phyloP scores from a whole-genome alignment of 2,797 vertebrate species.

The Scolopax rusticola region DNA sequence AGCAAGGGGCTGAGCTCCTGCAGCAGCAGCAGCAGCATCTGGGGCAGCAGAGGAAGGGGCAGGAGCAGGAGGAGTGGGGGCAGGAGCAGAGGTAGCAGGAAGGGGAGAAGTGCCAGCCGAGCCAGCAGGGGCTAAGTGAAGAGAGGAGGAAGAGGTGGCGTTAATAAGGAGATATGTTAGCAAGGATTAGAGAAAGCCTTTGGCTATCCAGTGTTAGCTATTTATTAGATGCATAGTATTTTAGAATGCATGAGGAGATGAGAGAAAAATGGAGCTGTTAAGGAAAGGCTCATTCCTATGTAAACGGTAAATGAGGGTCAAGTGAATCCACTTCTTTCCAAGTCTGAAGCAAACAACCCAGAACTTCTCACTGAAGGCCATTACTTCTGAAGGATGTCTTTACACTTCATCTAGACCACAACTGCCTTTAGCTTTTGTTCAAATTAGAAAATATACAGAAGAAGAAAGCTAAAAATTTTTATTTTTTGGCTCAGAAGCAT shows the following conservation, averaged over 20 bases:
- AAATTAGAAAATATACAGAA: not conserved
- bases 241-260: slow-evolving; percentile 24
- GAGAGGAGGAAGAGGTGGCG: slow-evolving; percentile 83
- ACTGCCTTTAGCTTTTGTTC: not conserved
- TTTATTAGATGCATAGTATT: slow-evolving; percentile 54
- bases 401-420: not conserved
- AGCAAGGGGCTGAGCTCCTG: slow-evolving; percentile 89
- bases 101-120: slow-evolving; percentile 84
- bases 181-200: slow-evolving; percentile 75
- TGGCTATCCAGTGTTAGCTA: slow-evolving; percentile 69
- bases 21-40: slow-evolving; percentile 79
- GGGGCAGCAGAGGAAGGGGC: slow-evolving; percentile 80
- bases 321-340: not conserved
- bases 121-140: slow-evolving; percentile 79
- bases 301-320: slow-evolving; percentile 41
- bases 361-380: slow-evolving; percentile 41
- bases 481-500: not conserved
- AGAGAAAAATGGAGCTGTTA: slow-evolving; percentile 42
- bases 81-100: slow-evolving; percentile 84
- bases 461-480: not conserved
- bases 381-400: slow-evolving; percentile 15
- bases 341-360: not conserved
- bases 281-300: slow-evolving; percentile 47
- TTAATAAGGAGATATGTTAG: slow-evolving; percentile 80
- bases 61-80: slow-evolving; percentile 79